Evolutionary conservation across 2,113 vertebrate genomes (phyloP), one percentile per base, ranked within the genome.

Genomic region (Perca fluviatilis): DNA sequence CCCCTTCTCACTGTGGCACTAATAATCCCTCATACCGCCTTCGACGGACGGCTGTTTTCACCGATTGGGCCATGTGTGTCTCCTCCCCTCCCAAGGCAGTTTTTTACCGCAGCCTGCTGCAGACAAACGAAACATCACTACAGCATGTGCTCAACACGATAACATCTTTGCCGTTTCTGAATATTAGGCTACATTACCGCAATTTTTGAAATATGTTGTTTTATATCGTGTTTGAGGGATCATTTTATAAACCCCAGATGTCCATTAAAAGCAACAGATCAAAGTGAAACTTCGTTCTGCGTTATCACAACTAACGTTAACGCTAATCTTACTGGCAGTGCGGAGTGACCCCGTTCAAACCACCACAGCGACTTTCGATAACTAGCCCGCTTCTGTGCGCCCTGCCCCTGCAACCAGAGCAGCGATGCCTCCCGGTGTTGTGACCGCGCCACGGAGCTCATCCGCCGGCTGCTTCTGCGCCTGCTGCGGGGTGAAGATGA

Each of bases 361-460:
- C 16, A 1, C 60, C 25, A 3, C 62, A 3, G 61, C 60, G 40
- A 50, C 30, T 19, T 0, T 40, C 63, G 2, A 23, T 36, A 4
- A 21, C 15, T 6, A 58, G 21, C 49, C 57, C 60, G 57, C 62
- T 5, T 47, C 50, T 36, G 62, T 11, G 72, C 70, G 47, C 15
- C 46, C 67, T 73, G 16, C 2, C 5, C 18, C 67, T 23, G 83
- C 54, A 65, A 19, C 70, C 72, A n/a, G 40, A 77, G 58, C 89
- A 87, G 83, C 86, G 63, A 93, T 94, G 93, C 90, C 92, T 77
- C 92, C 92, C 54, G 93, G 90, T 50, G 89, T 92, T 10, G 89
- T 86, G 58, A 74, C 85, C 75, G 79, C 89, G 49, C 90, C 88
- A 6, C 88, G 89, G 77, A 86, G 88, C 91, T 89, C 88, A 0